Evolutionary conservation across 2,888 invertebrate genomes (phyloP), one percentile per base, ranked within the genome.

Genomic region (Thysanoteuthis rhombus): DNA sequence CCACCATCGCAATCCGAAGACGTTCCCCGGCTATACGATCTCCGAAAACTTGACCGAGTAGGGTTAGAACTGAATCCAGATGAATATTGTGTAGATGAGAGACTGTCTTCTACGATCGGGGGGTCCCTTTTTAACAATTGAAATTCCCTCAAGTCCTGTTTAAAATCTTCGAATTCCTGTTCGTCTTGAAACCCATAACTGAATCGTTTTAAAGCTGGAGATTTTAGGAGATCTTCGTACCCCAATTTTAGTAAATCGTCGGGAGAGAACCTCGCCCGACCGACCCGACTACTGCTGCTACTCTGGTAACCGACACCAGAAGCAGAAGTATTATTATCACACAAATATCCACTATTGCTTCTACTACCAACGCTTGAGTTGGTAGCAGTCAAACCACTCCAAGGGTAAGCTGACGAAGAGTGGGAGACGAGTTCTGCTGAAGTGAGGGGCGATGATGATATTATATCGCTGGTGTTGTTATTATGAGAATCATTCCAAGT

Each of bases 161-260:
- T 96, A 93, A 96, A 96, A 91, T 96, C 96, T 94, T 96, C 96
- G 94, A 96, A 96, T 94, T 96, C 96, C 32, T 95, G 95, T 93
- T 96, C 96, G 94, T 96, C 96, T 16, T 94, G 94, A 94, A 96
- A 96, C 16, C 95, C 96, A 95, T 95, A 95, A 89, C 95, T 95
- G 47, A 96, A 95, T 94, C 95, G 95, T 52, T 95, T 94, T 91
- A 95, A 95, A 92, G 91, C 94, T 16, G 94, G 92, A 36, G 95
- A 95, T 47, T 95, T 94, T 42, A 94, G 94, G 19, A 96, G 94
- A 92, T 96, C 95, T 89, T 93, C 93, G 91, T 94, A 95, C 45
- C 93, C 94, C 75, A 95, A 93, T 45, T 94, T 93, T 94, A 95
- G 95, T 42, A 96, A 90, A 42, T 92, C 94, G 38, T 75, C 39